Evolutionary conservation across 92 coral and sea anemone species (phyloP).

Genomic region (Epizoanthus scotinus): DNA sequence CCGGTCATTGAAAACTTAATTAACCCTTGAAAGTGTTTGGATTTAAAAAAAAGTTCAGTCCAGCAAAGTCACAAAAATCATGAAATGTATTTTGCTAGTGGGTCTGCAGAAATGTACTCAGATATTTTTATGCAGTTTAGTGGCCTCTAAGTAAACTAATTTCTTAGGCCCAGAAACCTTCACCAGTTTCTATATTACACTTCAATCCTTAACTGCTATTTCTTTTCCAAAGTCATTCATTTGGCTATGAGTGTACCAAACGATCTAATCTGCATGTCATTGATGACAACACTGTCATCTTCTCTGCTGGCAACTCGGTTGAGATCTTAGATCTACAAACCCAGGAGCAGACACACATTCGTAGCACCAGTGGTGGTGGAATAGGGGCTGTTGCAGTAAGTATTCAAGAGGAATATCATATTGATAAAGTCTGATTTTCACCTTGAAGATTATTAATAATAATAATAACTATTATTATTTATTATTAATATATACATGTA

Average conservation of each 20-base stretch:
- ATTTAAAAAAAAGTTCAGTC: too few relatives aligned
- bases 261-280: constrained; percentile 91
- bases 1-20: too few relatives aligned
- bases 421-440: too few relatives aligned
- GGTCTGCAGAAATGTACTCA: too few relatives aligned
- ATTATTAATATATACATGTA: too few relatives aligned
- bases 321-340: constrained; percentile 86
- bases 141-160: too few relatives aligned
- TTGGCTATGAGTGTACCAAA: constrained; percentile 98
- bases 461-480: too few relatives aligned
- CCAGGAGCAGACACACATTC: constrained; percentile 90
- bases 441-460: too few relatives aligned
- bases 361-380: constrained; percentile 94
- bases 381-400: constrained; percentile 98
- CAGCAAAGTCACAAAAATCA: too few relatives aligned
- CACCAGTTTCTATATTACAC: not conserved
- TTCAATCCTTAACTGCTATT: constrained; percentile 27
- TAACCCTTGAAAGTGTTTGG: too few relatives aligned
- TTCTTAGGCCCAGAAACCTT: not conserved
- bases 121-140: too few relatives aligned
- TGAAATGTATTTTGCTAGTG: too few relatives aligned
- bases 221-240: constrained; percentile 79
- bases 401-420: not conserved
- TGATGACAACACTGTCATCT: constrained; percentile 83
- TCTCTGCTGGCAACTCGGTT: constrained; percentile 92